Percentiles rank a stretch among this genome's conserved stretches.
phyloP scores from a whole-genome alignment of 2,797 vertebrate species.

The Micropoecilia bifurca region DNA sequence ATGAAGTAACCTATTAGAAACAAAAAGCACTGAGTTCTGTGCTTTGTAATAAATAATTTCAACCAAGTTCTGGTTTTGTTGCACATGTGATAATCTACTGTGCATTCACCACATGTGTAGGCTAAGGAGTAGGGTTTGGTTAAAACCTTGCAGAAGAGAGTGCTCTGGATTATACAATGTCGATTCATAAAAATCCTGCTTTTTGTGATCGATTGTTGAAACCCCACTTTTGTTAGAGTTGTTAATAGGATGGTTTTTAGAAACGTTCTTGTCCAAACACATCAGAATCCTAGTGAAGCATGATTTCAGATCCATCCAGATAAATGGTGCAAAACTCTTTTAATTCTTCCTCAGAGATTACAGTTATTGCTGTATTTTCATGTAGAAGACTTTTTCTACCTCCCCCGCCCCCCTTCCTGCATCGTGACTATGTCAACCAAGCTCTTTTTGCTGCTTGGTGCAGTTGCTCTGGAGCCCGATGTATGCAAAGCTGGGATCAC shows the following conservation, averaged over 20 bases:
- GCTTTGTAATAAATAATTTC: not conserved
- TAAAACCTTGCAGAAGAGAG: not conserved
- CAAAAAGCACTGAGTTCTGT: not conserved
- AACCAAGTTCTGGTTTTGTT: not conserved
- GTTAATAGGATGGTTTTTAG: not conserved
- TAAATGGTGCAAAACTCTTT: not conserved
- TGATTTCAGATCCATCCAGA: not conserved
- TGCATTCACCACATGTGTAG: not conserved
- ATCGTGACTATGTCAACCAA: slow-evolving; percentile 44
- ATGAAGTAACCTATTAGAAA: not conserved
- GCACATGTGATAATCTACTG: not conserved
- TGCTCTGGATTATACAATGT: no score
- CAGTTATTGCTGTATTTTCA: not conserved
- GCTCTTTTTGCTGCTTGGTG: slow-evolving; percentile 37
- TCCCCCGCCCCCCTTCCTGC: slow-evolving; percentile 1
- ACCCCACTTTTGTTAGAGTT: not conserved
- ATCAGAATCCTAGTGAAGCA: not conserved
- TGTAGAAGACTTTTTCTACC: not conserved
- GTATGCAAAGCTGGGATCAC: slow-evolving; percentile 71
- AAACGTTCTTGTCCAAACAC: not conserved
- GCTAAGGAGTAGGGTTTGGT: not conserved
- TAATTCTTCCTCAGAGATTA: not conserved
- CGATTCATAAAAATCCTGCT: not conserved
- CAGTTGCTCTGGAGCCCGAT: slow-evolving; percentile 53
- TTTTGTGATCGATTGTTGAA: not conserved